A percentile compares a stretch with the other conserved stretches of the same genome.
phyloP scores from a whole-genome alignment of 2,797 vertebrate species.

The Prionace glauca region DNA sequence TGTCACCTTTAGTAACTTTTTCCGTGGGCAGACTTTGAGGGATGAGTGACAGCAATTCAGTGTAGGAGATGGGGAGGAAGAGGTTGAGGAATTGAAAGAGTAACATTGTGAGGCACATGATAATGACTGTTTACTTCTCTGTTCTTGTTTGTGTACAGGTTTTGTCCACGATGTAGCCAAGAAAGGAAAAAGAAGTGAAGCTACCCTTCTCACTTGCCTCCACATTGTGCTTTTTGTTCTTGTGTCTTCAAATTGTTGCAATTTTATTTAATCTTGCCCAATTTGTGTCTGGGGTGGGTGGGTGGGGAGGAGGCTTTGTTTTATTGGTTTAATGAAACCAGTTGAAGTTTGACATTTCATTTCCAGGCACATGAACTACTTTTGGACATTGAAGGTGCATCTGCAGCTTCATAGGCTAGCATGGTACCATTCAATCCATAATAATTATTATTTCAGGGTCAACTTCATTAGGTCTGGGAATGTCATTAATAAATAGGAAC shows the following conservation, averaged over 20 bases:
- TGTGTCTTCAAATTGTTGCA: background rate
- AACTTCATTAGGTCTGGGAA: background rate
- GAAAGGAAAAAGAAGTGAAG: slow-evolving; percentile 88
- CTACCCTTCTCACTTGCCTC: slow-evolving; percentile 35
- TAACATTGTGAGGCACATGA: background rate
- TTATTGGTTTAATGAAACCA: slow-evolving; percentile 5
- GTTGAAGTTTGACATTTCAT: background rate
- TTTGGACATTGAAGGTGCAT: slow-evolving; percentile 23
- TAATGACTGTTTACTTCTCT: background rate
- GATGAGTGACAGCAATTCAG: background rate
- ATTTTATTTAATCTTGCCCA: background rate
- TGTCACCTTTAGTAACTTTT: background rate
- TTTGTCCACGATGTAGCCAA: slow-evolving; percentile 90
- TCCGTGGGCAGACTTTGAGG: background rate
- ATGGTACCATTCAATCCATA: background rate
- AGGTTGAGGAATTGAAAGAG: background rate
- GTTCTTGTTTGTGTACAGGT: slow-evolving; percentile 59
- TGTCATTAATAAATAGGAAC: slow-evolving; percentile 1
- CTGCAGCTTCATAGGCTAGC: background rate
- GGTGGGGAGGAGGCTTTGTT: background rate
- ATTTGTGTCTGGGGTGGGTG: background rate
- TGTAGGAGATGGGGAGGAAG: background rate
- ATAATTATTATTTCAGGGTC: background rate
- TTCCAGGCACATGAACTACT: background rate
- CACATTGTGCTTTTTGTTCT: slow-evolving; percentile 6